Base-by-base conservation (phyloP, 2,113 vertebrate species). In the Aramus guarauna region DNA sequence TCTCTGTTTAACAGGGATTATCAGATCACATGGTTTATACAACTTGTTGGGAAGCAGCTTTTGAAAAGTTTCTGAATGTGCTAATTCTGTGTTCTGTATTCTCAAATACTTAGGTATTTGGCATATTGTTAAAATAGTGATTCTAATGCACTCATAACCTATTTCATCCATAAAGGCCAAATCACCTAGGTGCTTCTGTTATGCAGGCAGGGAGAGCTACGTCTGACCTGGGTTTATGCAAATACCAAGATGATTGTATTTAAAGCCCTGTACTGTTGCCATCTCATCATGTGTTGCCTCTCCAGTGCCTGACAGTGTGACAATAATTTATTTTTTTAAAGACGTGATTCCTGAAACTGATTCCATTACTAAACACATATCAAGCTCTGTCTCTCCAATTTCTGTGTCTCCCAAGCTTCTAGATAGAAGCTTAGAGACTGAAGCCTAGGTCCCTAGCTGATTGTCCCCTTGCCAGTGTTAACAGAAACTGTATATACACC, bases 71-170 rank as follows among this genome's bases (percentile, higher is more conserved):
- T 15, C 63, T 50, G 67, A 45, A 20, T 4, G 76, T 37, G 64
- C 73, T 67, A 64, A 5, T 84, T 80, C 43, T 1, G 19, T 22
- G 47, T 39, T 16, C n/a, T 5, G 1, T 20, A 2, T 18, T 68
- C 47, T 55, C 68, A 83, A 19, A 66, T 14, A 7, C 43, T 29
- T 8, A 9, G 21, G 36, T 12, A 2, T 62, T 76, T n/a, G 60
- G 32, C 24, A 6, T 60, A 9, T 58, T 23, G 37, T 12, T 34
- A 32, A 36, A 68, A 26, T 52, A n/a, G 12, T 9, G 3, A 7
- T 55, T 19, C 1, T 3, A 9, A 24, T 5, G 30, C 45, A 0
- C 36, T n/a, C 21, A 1, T 43, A 50, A 5, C 45, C 34, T 15
- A 2, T 45, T 64, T 34, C 13, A 59, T 13, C 87, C 45, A 2